Conservation (phyloP, 2,113 vertebrate genomes). For the Sturnira hondurensis region DNA sequence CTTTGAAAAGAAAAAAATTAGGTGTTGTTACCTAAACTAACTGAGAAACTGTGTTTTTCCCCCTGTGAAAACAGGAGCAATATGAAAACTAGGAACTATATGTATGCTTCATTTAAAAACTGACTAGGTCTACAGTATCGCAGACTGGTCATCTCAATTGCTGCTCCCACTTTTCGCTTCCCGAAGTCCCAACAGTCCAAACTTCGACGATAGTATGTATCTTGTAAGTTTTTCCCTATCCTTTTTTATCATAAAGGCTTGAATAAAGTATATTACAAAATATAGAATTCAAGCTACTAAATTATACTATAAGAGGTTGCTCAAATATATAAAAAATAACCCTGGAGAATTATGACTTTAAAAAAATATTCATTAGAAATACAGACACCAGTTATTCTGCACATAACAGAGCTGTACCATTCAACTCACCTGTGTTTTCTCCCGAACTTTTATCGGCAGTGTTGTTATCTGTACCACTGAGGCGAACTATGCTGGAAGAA, state of each 20-base stretch:
- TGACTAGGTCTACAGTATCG: not conserved
- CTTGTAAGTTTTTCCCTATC: not conserved
- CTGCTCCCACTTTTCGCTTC: not conserved
- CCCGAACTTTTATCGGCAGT: not conserved
- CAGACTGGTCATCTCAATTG: not conserved
- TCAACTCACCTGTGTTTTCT: constrained; percentile 73
- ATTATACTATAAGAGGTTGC: not conserved
- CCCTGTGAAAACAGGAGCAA: not conserved
- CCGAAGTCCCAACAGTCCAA: not conserved
- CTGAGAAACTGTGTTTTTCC: not conserved
- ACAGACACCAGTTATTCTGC: not conserved
- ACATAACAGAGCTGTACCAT: not conserved
- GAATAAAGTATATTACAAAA: not conserved
- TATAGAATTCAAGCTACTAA: constrained; percentile 25
- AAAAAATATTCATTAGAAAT: not conserved
- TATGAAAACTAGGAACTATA: not conserved
- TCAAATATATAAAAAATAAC: constrained; percentile 15
- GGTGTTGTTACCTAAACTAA: not conserved
- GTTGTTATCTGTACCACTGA: constrained; percentile 51
- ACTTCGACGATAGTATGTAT: not conserved
- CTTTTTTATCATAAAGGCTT: not conserved
- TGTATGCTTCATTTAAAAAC: not conserved
- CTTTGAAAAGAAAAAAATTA: constrained; percentile 2
- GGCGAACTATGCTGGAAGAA: constrained; percentile 82
- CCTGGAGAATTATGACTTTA: not conserved